These are phyloP conservation scores for Auanema sp. DNA, from an alignment of 2,888 invertebrate genomes.

Conservation along the genomic window DNA sequence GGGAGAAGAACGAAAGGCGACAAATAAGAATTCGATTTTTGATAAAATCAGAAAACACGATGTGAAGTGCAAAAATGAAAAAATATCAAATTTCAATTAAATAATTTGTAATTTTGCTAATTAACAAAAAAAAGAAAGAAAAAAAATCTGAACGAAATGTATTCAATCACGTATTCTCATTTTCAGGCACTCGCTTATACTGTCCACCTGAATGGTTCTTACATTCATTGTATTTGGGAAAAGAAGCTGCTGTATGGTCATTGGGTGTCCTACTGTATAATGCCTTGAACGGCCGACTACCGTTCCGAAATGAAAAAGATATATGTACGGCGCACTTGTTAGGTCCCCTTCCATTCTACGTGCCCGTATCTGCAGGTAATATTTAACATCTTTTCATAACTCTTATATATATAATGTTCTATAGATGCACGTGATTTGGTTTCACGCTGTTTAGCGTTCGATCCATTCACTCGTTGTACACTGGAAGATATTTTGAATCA, in stretches of 20 bases:
- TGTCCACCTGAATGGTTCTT: slow-evolving; percentile 63
- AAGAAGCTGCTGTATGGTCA: slow-evolving; percentile 62
- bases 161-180: too few relatives aligned
- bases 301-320: slow-evolving; percentile 61
- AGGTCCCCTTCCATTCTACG: slow-evolving; percentile 60
- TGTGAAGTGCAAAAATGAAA: too few relatives aligned
- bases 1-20: too few relatives aligned
- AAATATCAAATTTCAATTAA: too few relatives aligned
- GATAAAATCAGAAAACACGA: too few relatives aligned
- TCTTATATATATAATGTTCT: neutral
- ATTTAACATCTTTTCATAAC: neutral
- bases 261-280: slow-evolving; percentile 60
- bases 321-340: slow-evolving; percentile 60
- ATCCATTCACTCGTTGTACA: slow-evolving; percentile 48
- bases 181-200: slow-evolving; percentile 54
- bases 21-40: too few relatives aligned
- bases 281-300: slow-evolving; percentile 57
- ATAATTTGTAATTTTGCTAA: too few relatives aligned
- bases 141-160: too few relatives aligned
- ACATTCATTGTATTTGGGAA: slow-evolving; percentile 58
- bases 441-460: slow-evolving; percentile 51
- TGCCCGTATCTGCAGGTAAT: slow-evolving; percentile 44
- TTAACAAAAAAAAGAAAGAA: too few relatives aligned
- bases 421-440: slow-evolving; percentile 54
- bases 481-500: slow-evolving; percentile 53